A percentile compares a stretch with the other conserved stretches of the same genome.
Conservation (phyloP, 2,888 invertebrate species). For the Timandra comae region DNA sequence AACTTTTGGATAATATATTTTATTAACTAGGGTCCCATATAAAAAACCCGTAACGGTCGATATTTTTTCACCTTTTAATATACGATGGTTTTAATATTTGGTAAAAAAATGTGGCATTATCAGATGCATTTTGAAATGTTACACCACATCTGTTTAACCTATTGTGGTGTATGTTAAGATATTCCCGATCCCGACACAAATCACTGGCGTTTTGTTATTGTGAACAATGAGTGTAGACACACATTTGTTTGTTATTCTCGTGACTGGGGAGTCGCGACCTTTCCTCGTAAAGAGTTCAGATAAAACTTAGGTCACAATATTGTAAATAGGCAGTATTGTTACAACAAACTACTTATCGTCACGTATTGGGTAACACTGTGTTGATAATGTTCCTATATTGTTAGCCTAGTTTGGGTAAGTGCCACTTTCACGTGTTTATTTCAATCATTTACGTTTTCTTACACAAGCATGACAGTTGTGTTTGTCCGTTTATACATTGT, state of each 20-base stretch:
- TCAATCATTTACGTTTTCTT: neutral
- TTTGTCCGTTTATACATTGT: no score
- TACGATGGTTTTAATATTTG: no score
- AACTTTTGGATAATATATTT: no score
- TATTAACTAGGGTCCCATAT: no score
- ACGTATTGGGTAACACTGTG: slow-evolving; percentile 9
- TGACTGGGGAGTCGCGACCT: slow-evolving; percentile 8
- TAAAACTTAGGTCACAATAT: neutral
- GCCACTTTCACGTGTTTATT: slow-evolving; percentile 1
- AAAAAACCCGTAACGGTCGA: no score
- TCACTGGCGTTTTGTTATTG: slow-evolving; percentile 5
- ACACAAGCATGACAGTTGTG: no score
- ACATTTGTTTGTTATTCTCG: slow-evolving; percentile 8
- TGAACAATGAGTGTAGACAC: slow-evolving; percentile 5
- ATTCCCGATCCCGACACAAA: slow-evolving; percentile 9
- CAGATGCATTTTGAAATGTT: no score
- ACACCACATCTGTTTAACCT: no score
- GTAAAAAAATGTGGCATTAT: no score
- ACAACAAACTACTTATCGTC: slow-evolving; percentile 13
- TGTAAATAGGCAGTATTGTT: slow-evolving; percentile 6
- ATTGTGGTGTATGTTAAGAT: no score
- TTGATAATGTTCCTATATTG: slow-evolving; percentile 4
- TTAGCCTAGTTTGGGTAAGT: slow-evolving; percentile 6
- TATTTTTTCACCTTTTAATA: no score
- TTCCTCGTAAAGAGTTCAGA: neutral